Conservation (phyloP, 2,797 vertebrate genomes). For the Tokudaia tokunoshimensis region DNA sequence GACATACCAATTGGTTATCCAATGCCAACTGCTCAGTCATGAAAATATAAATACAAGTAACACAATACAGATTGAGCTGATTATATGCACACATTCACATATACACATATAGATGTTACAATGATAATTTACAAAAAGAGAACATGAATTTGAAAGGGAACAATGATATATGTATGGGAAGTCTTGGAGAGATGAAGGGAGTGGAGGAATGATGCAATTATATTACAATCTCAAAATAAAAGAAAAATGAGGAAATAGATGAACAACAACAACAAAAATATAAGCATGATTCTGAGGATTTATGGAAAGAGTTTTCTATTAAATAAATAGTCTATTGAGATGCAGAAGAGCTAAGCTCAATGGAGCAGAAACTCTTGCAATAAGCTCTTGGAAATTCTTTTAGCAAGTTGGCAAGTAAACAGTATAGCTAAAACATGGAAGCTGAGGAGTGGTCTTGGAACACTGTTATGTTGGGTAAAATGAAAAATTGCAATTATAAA, state of each 20-base stretch:
- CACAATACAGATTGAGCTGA: neutral
- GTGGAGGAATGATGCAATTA: neutral
- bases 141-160: neutral
- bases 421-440: neutral
- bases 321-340: neutral
- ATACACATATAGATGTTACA: neutral
- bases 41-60: neutral
- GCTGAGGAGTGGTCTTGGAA: neutral
- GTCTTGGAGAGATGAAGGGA: neutral
- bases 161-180: neutral
- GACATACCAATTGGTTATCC: neutral
- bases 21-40: neutral
- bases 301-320: neutral
- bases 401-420: neutral
- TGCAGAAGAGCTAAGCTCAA: neutral
- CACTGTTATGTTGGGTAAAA: neutral
- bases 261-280: neutral
- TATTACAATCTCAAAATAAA: neutral
- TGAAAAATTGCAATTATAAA: neutral
- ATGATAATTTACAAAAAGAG: neutral
- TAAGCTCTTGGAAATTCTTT: neutral
- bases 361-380: neutral
- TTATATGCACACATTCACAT: neutral
- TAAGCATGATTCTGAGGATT: neutral
- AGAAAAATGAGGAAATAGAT: too few relatives aligned